Conservation (phyloP, 1,140 invertebrate species). For the Artemia franciscana region DNA sequence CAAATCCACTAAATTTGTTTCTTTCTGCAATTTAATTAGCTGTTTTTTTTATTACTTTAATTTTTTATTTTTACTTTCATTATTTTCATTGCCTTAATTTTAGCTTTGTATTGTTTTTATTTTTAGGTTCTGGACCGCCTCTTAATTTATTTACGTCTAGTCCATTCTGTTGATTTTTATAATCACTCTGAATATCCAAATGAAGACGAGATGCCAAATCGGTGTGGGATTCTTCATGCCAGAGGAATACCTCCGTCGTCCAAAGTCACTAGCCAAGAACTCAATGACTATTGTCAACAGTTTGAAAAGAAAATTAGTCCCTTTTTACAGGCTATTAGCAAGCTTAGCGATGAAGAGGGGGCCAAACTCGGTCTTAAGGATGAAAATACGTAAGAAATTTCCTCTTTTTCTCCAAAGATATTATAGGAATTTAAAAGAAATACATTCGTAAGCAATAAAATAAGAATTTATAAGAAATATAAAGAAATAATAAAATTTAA, state of each 20-base stretch:
- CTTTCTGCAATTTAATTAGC: background rate
- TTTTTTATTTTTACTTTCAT: no score
- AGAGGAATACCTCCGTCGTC: conserved; percentile 56
- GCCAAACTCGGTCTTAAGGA: conserved; percentile 67
- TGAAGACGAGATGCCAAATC: conserved; percentile 98
- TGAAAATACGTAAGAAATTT: conserved; percentile 34
- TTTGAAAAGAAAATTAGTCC: conserved; percentile 70
- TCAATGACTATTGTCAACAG: conserved; percentile 47
- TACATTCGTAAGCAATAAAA: no score
- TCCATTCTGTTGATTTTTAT: conserved; percentile 98
- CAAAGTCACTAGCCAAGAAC: conserved; percentile 37
- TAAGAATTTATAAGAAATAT: no score
- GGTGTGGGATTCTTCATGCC: conserved; percentile 94
- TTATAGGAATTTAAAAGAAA: no score
- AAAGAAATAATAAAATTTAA: no score
- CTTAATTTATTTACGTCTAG: conserved; percentile 78
- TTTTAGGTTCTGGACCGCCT: conserved; percentile 48
- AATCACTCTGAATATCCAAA: conserved; percentile 97
- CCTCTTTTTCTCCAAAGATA: no score
- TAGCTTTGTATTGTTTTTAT: background rate
- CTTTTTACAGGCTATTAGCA: conserved; percentile 46
- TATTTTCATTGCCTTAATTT: conserved; percentile 1
- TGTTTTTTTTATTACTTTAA: background rate
- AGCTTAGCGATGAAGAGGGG: conserved; percentile 51
- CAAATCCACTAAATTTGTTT: background rate